Evolutionary conservation across 2,888 invertebrate species (phyloP).

Genomic region (Silvanus unidentatus): DNA sequence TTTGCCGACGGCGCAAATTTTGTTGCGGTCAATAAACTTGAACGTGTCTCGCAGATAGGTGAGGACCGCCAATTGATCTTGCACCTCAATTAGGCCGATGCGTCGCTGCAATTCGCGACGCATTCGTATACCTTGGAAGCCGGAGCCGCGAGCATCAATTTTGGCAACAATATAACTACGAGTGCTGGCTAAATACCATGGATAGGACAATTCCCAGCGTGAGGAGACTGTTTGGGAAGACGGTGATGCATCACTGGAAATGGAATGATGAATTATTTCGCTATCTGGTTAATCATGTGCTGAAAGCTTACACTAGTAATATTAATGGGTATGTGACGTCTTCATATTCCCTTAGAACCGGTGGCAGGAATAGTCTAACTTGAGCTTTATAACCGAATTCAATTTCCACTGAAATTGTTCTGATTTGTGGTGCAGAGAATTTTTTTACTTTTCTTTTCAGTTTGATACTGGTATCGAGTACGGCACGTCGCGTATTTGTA

Average conservation of each 20-base stretch:
- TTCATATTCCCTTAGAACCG: conserved; percentile 76
- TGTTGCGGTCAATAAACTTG: conserved; percentile 72
- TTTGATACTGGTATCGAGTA: conserved; percentile 64
- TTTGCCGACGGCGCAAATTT: conserved; percentile 80
- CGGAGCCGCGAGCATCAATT: conserved; percentile 85
- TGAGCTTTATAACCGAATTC: conserved; percentile 63
- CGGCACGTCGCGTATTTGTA: conserved; percentile 54
- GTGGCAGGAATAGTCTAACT: conserved; percentile 76
- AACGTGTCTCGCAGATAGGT: conserved; percentile 74
- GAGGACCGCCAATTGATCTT: conserved; percentile 55
- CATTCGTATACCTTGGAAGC: conserved; percentile 72
- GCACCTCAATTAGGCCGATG: conserved; percentile 58
- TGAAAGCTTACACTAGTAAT: conserved; percentile 67
- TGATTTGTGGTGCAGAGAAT: conserved; percentile 69
- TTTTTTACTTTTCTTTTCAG: conserved; percentile 58
- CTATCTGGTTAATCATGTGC: not conserved
- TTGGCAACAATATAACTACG: conserved; percentile 80
- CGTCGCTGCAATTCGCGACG: conserved; percentile 65
- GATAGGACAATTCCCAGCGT: conserved; percentile 74
- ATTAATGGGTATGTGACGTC: conserved; percentile 76
- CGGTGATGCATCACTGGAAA: conserved; percentile 67
- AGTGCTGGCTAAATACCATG: conserved; percentile 76
- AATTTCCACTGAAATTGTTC: conserved; percentile 60
- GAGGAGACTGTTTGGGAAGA: conserved; percentile 81
- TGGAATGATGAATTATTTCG: not conserved